Conservation (phyloP, 2,888 invertebrate genomes). For the Monoplex corrugatus region DNA sequence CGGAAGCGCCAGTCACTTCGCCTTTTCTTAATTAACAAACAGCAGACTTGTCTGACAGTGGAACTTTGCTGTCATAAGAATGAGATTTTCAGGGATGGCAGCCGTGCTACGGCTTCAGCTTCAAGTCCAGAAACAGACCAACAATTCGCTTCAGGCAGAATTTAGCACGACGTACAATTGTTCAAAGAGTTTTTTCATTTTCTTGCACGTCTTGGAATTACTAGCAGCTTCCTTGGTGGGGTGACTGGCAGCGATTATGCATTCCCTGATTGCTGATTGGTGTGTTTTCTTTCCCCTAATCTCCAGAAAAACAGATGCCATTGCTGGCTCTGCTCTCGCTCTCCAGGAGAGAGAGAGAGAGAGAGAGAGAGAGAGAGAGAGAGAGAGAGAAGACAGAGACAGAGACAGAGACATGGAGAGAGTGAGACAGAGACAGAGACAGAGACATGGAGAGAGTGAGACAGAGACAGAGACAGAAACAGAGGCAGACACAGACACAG, state of each 20-base stretch:
- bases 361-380: too few relatives aligned
- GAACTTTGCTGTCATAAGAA: constrained; percentile 20
- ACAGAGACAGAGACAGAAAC: too few relatives aligned
- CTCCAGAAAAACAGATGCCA: constrained; percentile 20
- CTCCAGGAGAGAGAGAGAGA: too few relatives aligned
- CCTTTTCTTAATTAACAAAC: not conserved
- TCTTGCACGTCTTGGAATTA: constrained; percentile 27
- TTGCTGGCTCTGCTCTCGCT: not conserved
- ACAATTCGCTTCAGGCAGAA: not conserved
- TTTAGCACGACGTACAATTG: constrained; percentile 28
- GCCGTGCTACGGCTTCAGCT: not conserved
- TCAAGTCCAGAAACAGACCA: not conserved
- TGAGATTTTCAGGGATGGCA: constrained; percentile 18
- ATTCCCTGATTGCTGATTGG: constrained; percentile 37
- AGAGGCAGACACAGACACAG: too few relatives aligned
- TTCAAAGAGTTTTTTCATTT: constrained; percentile 34
- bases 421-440: too few relatives aligned
- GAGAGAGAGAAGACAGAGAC: too few relatives aligned
- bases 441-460: too few relatives aligned
- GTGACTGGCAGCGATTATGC: constrained; percentile 32
- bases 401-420: too few relatives aligned
- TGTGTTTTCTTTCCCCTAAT: constrained; percentile 24
- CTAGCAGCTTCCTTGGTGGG: not conserved
- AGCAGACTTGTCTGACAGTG: constrained; percentile 17
- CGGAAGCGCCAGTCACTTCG: not conserved